These are phyloP conservation scores for Clanis bilineata DNA, from an alignment of 2,888 invertebrate species.

Conservation along the genomic window DNA sequence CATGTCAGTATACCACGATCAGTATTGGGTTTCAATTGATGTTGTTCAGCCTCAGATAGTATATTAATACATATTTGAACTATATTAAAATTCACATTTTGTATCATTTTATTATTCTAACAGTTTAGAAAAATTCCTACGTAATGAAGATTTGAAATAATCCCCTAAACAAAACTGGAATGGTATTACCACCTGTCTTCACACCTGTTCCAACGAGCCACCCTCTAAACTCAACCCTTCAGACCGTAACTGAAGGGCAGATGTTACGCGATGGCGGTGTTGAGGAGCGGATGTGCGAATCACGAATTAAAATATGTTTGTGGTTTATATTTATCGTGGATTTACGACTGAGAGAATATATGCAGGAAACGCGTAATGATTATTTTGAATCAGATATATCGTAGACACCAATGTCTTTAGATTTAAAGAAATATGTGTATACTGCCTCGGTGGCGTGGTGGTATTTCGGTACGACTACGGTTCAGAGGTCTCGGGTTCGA, in stretches of 20 bases:
- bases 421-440: too few species aligned
- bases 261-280: neutral
- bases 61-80: too few species aligned
- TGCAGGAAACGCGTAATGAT: neutral
- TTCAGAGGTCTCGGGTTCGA: too few species aligned
- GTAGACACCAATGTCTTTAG: neutral
- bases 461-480: too few species aligned
- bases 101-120: too few species aligned
- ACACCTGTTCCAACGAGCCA: constrained; percentile 29
- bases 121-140: too few species aligned
- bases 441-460: too few species aligned
- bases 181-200: constrained; percentile 45
- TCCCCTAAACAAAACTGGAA: constrained; percentile 32
- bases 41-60: too few species aligned
- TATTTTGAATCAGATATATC: neutral
- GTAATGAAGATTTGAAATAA: neutral
- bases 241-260: neutral
- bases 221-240: constrained; percentile 14
- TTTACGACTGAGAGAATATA: neutral
- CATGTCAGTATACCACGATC: too few species aligned
- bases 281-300: neutral
- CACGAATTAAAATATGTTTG: neutral
- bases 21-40: too few species aligned
- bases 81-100: too few species aligned
- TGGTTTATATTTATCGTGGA: neutral